phyloP scores from a whole-genome alignment of 1,140 invertebrate species.

The Achatina immaculata region DNA sequence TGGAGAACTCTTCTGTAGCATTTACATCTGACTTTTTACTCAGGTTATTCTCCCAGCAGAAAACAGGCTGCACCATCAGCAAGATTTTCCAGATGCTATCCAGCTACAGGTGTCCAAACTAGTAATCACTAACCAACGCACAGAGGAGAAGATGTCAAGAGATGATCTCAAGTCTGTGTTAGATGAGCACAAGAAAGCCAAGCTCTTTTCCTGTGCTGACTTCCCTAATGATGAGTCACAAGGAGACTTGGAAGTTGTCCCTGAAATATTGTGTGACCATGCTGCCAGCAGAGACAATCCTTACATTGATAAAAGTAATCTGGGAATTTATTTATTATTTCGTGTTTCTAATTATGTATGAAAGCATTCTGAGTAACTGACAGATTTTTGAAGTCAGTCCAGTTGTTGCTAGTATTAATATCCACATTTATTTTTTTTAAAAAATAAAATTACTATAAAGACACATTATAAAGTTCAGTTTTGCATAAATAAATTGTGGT shows the following conservation, averaged over 20 bases:
- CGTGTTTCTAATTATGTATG: too few species aligned
- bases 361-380: too few species aligned
- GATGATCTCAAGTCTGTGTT: conserved; percentile 82
- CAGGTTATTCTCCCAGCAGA: conserved; percentile 75
- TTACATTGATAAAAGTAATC: too few species aligned
- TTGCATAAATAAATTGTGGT: too few species aligned
- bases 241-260: conserved; percentile 77
- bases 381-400: too few species aligned
- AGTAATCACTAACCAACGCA: conserved; percentile 83
- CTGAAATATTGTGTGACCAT: conserved; percentile 73
- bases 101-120: conserved; percentile 87
- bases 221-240: conserved; percentile 81
- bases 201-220: conserved; percentile 79
- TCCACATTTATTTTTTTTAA: too few species aligned
- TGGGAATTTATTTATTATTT: too few species aligned
- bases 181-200: conserved; percentile 79
- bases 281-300: conserved; percentile 49
- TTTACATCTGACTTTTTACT: too few species aligned
- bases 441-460: too few species aligned
- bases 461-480: too few species aligned
- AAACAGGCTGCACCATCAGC: conserved; percentile 76
- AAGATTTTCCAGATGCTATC: conserved; percentile 84
- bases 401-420: too few species aligned
- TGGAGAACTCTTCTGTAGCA: too few species aligned
- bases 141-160: conserved; percentile 77